These are phyloP conservation scores for Salvelinus fontinalis DNA, from an alignment of 2,113 vertebrate species.

Conservation along the genomic window DNA sequence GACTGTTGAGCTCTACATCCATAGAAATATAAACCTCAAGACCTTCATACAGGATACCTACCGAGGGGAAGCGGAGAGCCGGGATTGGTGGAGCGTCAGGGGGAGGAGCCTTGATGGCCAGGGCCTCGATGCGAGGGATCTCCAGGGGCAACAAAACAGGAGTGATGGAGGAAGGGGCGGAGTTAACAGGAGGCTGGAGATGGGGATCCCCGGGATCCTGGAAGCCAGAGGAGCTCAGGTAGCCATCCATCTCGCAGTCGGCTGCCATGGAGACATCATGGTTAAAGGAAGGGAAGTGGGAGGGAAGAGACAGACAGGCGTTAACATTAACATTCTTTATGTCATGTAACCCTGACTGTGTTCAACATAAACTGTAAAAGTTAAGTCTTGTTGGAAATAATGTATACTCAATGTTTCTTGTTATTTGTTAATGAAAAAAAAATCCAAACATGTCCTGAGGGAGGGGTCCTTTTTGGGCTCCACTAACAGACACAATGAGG, in stretches of 20 bases:
- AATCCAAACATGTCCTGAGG: not conserved
- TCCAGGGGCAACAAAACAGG: constrained; percentile 39
- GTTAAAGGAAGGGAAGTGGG: not conserved
- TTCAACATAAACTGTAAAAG: too few relatives aligned
- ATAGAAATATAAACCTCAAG: not conserved
- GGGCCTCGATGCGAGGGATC: constrained; percentile 48
- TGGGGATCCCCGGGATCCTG: constrained; percentile 66
- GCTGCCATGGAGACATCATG: constrained; percentile 66
- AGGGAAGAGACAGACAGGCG: not conserved
- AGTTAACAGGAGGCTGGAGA: not conserved
- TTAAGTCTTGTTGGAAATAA: too few relatives aligned
- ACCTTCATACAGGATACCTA: constrained; percentile 56
- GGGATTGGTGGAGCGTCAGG: constrained; percentile 61
- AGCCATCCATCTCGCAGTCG: constrained; percentile 82
- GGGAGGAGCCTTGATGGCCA: constrained; percentile 48
- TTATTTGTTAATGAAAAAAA: too few relatives aligned
- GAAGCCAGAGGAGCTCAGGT: constrained; percentile 81
- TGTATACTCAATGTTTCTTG: too few relatives aligned
- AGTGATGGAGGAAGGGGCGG: constrained; percentile 32
- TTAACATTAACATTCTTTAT: not conserved
- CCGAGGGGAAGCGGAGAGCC: constrained; percentile 80
- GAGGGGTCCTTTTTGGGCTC: not conserved
- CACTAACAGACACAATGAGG: not conserved
- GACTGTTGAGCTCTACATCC: too few relatives aligned
- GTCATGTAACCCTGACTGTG: too few relatives aligned